Conservation (phyloP, 23 tunicate genomes). For the Corella eumyota region DNA sequence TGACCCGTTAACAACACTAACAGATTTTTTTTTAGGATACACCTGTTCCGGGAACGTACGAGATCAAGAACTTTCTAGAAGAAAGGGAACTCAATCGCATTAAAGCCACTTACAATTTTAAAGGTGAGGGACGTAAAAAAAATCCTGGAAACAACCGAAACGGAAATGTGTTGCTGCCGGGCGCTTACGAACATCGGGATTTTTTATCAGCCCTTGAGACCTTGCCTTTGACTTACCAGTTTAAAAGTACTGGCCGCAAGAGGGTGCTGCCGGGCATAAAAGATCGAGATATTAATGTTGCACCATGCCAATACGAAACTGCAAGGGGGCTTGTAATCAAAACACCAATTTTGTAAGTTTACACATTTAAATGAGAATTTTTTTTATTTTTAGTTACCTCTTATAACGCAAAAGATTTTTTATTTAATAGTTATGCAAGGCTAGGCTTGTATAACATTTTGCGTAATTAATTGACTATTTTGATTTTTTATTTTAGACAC, state of each 20-base stretch:
- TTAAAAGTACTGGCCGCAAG: conserved; percentile 48
- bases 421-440: no score
- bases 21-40: conserved; percentile 86
- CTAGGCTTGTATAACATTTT: no score
- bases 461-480: no score
- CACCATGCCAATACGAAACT: conserved; percentile 74
- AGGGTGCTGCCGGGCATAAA: conserved; percentile 53
- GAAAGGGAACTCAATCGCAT: conserved; percentile 65
- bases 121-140: conserved; percentile 59
- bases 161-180: conserved; percentile 60
- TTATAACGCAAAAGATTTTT: no score
- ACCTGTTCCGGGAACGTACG: conserved; percentile 84
- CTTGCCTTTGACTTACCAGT: conserved; percentile 52
- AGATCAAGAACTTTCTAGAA: conserved; percentile 51
- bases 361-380: no score
- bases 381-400: no score
- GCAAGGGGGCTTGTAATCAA: conserved; percentile 28
- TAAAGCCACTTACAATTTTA: conserved; percentile 65
- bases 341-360: conserved; percentile 45
- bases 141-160: conserved; percentile 16
- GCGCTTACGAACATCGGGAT: conserved; percentile 68
- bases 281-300: conserved; percentile 59
- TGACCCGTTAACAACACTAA: no score
- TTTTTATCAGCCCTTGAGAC: conserved; percentile 36
- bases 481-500: conserved; percentile 74